A percentile compares a stretch with the other conserved stretches of the same genome.
Evolutionary conservation across 1,140 invertebrate species (phyloP).

Genomic region (Pomacea maculata): DNA sequence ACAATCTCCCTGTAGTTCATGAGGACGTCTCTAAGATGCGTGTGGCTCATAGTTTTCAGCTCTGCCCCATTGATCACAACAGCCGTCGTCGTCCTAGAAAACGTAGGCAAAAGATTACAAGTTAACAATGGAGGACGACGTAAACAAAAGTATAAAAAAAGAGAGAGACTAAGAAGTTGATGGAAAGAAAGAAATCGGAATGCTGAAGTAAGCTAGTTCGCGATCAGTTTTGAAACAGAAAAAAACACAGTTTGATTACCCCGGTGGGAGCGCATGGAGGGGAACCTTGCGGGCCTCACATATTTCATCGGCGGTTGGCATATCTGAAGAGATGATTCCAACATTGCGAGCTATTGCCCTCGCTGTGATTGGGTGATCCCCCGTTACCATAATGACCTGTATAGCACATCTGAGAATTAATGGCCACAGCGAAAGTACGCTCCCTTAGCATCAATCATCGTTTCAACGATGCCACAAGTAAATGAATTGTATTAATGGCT

Average conservation of each 20-base stretch:
- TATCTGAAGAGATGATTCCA: conserved; percentile 97
- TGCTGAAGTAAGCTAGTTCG: not conserved
- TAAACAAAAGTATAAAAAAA: not conserved
- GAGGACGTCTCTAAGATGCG: conserved; percentile 93
- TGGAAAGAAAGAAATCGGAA: not conserved
- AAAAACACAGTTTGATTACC: conserved; percentile 27
- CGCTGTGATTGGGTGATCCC: conserved; percentile 98
- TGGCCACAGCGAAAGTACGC: not conserved
- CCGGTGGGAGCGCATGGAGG: conserved; percentile 71
- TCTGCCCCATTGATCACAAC: conserved; percentile 96
- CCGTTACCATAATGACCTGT: conserved; percentile 77
- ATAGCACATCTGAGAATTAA: not conserved
- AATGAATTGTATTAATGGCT: too few species aligned
- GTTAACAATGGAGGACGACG: not conserved
- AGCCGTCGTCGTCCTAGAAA: conserved; percentile 86
- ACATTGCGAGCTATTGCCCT: conserved; percentile 99
- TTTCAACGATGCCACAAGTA: not conserved
- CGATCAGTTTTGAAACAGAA: too few species aligned
- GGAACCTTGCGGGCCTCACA: conserved; percentile 92
- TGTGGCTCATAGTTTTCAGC: conserved; percentile 87
- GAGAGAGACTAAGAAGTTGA: not conserved
- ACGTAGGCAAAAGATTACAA: not conserved
- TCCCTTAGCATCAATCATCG: not conserved
- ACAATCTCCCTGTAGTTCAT: conserved; percentile 97
- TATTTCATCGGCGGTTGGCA: conserved; percentile 96